Evolutionary conservation across 2,797 vertebrate genomes (phyloP).

Genomic region (Chloroceryle inda): DNA sequence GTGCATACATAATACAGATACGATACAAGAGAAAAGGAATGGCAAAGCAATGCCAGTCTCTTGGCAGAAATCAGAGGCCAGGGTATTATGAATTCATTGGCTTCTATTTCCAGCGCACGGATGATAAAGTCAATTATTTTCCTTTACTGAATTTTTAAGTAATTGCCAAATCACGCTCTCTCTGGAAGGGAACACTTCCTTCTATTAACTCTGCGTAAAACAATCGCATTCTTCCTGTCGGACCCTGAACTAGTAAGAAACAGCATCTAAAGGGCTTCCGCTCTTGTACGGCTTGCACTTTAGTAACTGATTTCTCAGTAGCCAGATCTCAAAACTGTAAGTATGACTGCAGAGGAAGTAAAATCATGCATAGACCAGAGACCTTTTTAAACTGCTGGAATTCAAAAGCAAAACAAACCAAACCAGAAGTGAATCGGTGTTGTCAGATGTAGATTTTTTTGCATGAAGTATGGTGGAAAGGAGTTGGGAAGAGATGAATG

Average conservation of each 20-base stretch:
- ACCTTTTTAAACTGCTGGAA: constrained; percentile 47
- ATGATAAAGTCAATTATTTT: background rate
- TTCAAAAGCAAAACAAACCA: background rate
- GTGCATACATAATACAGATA: background rate
- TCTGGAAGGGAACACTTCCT: background rate
- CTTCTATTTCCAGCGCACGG: background rate
- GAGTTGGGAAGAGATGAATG: constrained; percentile 52
- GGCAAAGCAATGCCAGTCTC: background rate
- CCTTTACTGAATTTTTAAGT: background rate
- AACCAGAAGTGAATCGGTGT: background rate
- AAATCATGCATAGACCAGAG: constrained; percentile 59
- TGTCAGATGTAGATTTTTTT: constrained; percentile 70
- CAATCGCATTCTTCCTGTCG: constrained; percentile 43
- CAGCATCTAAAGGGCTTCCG: background rate
- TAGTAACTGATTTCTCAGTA: constrained; percentile 75
- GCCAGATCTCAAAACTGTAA: constrained; percentile 76
- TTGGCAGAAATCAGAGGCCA: background rate
- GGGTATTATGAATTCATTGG: background rate
- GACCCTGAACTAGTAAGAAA: constrained; percentile 39
- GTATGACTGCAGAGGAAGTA: constrained; percentile 63
- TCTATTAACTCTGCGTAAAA: constrained; percentile 37
- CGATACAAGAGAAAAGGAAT: background rate
- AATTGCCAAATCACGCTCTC: background rate
- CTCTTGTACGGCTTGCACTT: constrained; percentile 40
- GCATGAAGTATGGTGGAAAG: constrained; percentile 68